Conservation (phyloP, 2,113 vertebrate genomes). For the Pluvialis apricaria region DNA sequence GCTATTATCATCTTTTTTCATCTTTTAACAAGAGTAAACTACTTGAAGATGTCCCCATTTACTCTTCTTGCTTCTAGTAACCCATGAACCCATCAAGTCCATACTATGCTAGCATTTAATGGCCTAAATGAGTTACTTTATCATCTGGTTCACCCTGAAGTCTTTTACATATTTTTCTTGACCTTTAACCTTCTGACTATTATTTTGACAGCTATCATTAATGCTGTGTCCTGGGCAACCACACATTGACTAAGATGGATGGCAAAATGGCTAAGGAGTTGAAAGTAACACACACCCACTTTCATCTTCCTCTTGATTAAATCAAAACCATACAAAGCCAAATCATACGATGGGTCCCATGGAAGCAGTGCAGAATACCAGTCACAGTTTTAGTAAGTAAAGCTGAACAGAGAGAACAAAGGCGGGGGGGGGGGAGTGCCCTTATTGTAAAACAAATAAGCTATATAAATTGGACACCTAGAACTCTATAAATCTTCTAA, state of each 20-base stretch:
- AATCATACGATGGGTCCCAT: slow-evolving; percentile 59
- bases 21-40: slow-evolving; percentile 86
- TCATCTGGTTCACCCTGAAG: slow-evolving; percentile 78
- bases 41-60: slow-evolving; percentile 86
- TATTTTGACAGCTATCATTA: slow-evolving; percentile 80
- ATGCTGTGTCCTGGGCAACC: slow-evolving; percentile 72
- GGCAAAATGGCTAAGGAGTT: slow-evolving; percentile 69
- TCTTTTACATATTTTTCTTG: slow-evolving; percentile 85
- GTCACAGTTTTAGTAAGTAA: slow-evolving; percentile 66
- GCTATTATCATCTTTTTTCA: slow-evolving; percentile 82
- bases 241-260: slow-evolving; percentile 80
- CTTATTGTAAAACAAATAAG: slow-evolving; percentile 40
- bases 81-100: slow-evolving; percentile 75
- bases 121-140: slow-evolving; percentile 80
- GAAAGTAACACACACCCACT: slow-evolving; percentile 76
- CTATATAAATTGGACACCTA: slow-evolving; percentile 8
- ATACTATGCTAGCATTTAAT: slow-evolving; percentile 71
- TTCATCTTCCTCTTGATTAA: slow-evolving; percentile 82
- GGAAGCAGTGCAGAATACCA: slow-evolving; percentile 71
- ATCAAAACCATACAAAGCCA: slow-evolving; percentile 80
- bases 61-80: slow-evolving; percentile 78
- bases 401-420: neutral
- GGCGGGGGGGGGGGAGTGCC: neutral
- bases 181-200: slow-evolving; percentile 82
- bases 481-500: slow-evolving; percentile 37